Percentiles rank a stretch among this genome's conserved stretches.
phyloP scores from a whole-genome alignment of 1,140 invertebrate species.

The Zophobas atratus region DNA sequence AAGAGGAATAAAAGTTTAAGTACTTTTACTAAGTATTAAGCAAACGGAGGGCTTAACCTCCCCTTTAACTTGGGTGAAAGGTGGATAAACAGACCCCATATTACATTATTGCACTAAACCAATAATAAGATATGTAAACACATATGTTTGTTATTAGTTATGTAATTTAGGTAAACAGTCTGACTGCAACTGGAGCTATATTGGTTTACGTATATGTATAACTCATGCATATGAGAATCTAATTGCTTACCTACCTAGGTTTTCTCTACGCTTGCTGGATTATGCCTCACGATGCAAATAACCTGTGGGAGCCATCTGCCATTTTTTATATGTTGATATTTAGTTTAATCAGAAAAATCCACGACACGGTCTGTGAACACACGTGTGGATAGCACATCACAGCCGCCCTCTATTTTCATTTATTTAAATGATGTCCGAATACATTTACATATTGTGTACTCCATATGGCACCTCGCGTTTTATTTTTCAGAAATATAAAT shows the following conservation, averaged over 20 bases:
- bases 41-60: conserved; percentile 44
- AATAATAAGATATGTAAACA: conserved; percentile 32
- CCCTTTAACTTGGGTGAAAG: conserved; percentile 30
- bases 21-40: conserved; percentile 51
- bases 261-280: neutral
- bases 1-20: conserved; percentile 50
- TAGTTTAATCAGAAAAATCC: conserved; percentile 55
- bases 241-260: neutral
- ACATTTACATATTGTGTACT: conserved; percentile 53
- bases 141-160: conserved; percentile 30
- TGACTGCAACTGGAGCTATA: neutral
- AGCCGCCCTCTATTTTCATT: conserved; percentile 48
- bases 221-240: neutral
- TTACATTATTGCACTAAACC: conserved; percentile 26
- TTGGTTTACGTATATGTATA: neutral
- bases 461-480: conserved; percentile 36
- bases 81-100: conserved; percentile 35
- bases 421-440: conserved; percentile 53
- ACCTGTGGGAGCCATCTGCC: conserved; percentile 48
- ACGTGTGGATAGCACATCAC: conserved; percentile 50
- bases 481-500: conserved; percentile 34
- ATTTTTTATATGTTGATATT: conserved; percentile 50
- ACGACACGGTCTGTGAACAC: conserved; percentile 52
- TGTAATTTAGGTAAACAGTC: conserved; percentile 13
- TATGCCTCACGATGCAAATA: conserved; percentile 1